These are phyloP conservation scores for Microctonus hyperodae DNA, from an alignment of 2,888 invertebrate genomes.

Conservation along the genomic window DNA sequence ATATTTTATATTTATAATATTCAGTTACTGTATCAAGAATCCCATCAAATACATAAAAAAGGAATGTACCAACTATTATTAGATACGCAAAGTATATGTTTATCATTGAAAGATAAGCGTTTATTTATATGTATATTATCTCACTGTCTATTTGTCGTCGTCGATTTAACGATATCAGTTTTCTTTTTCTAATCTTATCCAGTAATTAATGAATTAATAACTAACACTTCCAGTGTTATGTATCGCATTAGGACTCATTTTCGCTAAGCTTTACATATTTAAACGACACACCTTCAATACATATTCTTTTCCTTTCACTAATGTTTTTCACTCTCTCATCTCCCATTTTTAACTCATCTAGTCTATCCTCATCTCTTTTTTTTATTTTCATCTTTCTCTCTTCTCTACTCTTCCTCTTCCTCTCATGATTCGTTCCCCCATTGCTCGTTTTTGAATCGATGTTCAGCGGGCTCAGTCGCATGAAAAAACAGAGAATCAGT, in stretches of 20 bases:
- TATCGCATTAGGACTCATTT: background rate
- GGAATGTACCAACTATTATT: too few species aligned
- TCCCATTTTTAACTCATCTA: slow-evolving; percentile 11
- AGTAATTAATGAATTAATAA: background rate
- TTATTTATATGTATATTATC: background rate
- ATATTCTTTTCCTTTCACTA: background rate
- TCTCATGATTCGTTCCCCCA: slow-evolving; percentile 5
- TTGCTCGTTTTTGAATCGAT: slow-evolving; percentile 30
- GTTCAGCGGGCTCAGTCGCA: slow-evolving; percentile 38
- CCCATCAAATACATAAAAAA: too few species aligned
- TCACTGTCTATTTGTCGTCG: background rate
- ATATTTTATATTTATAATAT: too few species aligned
- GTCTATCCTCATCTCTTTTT: slow-evolving; percentile 13
- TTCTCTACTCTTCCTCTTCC: background rate
- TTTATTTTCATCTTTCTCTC: background rate
- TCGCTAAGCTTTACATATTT: background rate
- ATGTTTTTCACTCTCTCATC: background rate
- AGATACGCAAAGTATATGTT: too few species aligned
- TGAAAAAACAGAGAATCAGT: slow-evolving; percentile 37
- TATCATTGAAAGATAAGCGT: background rate
- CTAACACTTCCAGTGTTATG: too few species aligned
- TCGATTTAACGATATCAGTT: background rate
- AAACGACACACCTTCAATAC: background rate
- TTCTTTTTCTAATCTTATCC: background rate
- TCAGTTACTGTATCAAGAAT: too few species aligned